Percentiles rank a stretch among this genome's conserved stretches.
Evolutionary conservation across 2,888 invertebrate species (phyloP).

Genomic region (Ophion slaviceki): DNA sequence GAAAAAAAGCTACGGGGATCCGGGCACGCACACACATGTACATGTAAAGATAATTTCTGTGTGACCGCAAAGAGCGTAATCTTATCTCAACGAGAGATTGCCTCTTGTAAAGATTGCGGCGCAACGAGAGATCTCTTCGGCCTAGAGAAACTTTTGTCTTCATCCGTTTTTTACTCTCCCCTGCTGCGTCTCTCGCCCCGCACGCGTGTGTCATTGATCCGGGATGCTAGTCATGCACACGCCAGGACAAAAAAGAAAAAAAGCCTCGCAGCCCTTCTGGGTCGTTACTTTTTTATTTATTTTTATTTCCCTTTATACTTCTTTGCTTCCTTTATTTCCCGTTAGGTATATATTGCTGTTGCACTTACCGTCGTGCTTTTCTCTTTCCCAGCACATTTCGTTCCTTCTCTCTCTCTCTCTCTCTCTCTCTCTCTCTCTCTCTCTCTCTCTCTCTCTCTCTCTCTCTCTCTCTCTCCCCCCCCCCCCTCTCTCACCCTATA

Average conservation of each 20-base stretch:
- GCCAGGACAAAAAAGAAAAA: conserved; percentile 30
- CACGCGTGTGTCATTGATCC: conserved; percentile 65
- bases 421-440: too few species aligned
- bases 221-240: conserved; percentile 46
- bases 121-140: conserved; percentile 12
- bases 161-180: neutral
- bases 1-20: conserved; percentile 36
- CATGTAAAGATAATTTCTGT: neutral
- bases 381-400: neutral
- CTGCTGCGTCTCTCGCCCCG: conserved; percentile 26
- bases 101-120: conserved; percentile 53
- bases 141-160: conserved; percentile 5
- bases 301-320: conserved; percentile 36
- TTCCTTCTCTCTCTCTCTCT: neutral
- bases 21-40: conserved; percentile 18
- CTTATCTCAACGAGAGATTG: conserved; percentile 64
- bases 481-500: neutral
- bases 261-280: conserved; percentile 45
- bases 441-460: too few species aligned
- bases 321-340: conserved; percentile 43
- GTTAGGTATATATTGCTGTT: conserved; percentile 35
- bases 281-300: conserved; percentile 52
- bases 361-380: conserved; percentile 34
- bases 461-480: too few species aligned
- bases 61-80: conserved; percentile 49